A percentile compares a stretch with the other conserved stretches of the same genome.
phyloP scores from a whole-genome alignment of 2,113 vertebrate species.

The Periophthalmodon schlosseri region DNA sequence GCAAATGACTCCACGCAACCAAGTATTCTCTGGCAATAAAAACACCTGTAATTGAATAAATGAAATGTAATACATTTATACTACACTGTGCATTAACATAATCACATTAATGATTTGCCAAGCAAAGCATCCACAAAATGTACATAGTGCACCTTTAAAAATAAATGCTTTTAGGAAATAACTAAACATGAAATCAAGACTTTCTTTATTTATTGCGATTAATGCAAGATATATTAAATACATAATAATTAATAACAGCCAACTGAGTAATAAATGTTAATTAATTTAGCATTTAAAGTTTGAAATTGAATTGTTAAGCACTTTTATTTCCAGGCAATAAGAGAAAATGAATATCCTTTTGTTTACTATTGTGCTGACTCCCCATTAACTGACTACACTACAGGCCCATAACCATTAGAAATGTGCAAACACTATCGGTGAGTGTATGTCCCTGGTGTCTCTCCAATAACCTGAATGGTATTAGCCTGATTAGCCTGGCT shows the following conservation, averaged over 20 bases:
- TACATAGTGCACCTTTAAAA: too few species aligned
- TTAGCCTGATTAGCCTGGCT: constrained; percentile 51
- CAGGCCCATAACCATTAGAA: background rate
- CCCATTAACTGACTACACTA: background rate
- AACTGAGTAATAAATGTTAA: background rate
- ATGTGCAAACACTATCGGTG: constrained; percentile 14
- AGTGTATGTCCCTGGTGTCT: constrained; percentile 15
- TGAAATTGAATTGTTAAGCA: background rate
- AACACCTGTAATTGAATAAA: too few species aligned
- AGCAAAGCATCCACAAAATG: too few species aligned
- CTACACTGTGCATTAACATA: too few species aligned
- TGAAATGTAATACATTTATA: too few species aligned
- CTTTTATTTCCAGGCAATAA: background rate
- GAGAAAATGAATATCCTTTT: constrained; percentile 2
- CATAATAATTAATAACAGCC: background rate
- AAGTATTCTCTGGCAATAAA: too few species aligned
- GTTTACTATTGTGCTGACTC: background rate
- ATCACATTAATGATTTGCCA: too few species aligned
- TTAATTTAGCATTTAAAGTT: background rate
- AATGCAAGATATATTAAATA: too few species aligned
- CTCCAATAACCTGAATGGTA: constrained; percentile 29
- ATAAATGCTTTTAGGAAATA: background rate
- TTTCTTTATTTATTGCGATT: background rate
- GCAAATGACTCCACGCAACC: too few species aligned
- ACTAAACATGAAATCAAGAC: background rate